Evolutionary conservation across 1,140 invertebrate species (phyloP), one percentile per base, ranked within the genome.

Genomic region (Trachelipus rathkii): DNA sequence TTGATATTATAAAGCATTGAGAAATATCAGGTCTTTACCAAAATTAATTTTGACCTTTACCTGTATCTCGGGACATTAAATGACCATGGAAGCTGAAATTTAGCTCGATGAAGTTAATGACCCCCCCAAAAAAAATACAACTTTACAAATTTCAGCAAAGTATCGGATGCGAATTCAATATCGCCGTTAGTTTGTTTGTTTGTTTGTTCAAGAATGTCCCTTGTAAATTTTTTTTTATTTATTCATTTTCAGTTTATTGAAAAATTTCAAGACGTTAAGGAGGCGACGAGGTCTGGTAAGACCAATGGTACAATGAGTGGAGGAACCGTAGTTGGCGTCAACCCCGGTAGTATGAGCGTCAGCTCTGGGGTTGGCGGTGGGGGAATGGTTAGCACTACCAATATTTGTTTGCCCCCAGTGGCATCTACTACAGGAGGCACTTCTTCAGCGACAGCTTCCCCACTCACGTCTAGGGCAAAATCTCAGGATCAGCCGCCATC

Each of bases 231-330:
- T n/a, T n/a, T 33, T 33, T 33, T 33, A 33, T 6, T 33, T 33
- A n/a, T 33, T 33, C 1, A 33, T 3, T 82, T 84, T 53, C 87
- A 96, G 95, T 99, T 99, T 86, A 96, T 98, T 82, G 96, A 98
- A 85, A 98, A 98, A 85, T 99, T 99, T 85, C 95, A 97, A 88
- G 96, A 98, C 87, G 94, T 99, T 19, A 98, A 98, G 86, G 95
- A 98, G 86, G 93, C 94, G 43, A 95, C 94, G 8, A 81, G 86
- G 50, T 75, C 81, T 44, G 81, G 79, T 60, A 82, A 82, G 46
- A 80, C 76, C 66, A 80, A 80, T 69, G 81, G 78, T 73, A 78
- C 78, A 44, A 73, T 79, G 21, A 71, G 74, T 19, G 78, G 80
- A 21, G 46, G 72, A 45, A 23, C 76, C 19, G n/a, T 74, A n/a